Evolutionary conservation across 2,113 vertebrate genomes (phyloP).

Genomic region (Hoplias malabaricus): DNA sequence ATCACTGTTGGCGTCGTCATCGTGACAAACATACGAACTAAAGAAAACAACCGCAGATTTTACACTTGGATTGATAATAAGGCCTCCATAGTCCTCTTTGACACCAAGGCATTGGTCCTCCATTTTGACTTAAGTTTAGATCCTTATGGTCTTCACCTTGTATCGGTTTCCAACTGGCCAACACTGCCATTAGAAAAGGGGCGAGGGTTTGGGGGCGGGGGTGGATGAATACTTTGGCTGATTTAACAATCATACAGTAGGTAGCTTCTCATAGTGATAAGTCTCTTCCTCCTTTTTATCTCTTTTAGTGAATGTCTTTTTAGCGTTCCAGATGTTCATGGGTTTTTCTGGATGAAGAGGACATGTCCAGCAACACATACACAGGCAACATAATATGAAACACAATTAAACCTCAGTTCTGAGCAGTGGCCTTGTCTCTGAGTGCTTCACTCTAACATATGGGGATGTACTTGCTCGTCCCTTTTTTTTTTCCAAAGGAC

Average conservation of each 20-base stretch:
- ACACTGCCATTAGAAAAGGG: conserved; percentile 70
- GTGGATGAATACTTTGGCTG: conserved; percentile 84
- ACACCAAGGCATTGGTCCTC: conserved; percentile 70
- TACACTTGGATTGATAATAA: conserved; percentile 86
- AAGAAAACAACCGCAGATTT: conserved; percentile 75
- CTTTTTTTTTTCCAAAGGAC: conserved; percentile 2
- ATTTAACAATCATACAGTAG: conserved; percentile 83
- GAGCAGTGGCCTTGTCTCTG: conserved; percentile 41
- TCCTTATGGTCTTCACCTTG: conserved; percentile 24
- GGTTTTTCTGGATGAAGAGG: conserved; percentile 44
- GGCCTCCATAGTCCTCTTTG: conserved; percentile 80
- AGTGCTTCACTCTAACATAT: conserved; percentile 21
- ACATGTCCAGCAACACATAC: conserved; percentile 86
- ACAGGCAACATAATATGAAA: conserved; percentile 85
- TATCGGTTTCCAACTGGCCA: conserved; percentile 28
- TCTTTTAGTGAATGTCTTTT: conserved; percentile 38
- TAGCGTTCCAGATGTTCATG: conserved; percentile 33
- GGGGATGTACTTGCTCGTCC: neutral
- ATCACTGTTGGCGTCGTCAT: conserved; percentile 46
- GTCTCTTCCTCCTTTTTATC: conserved; percentile 28
- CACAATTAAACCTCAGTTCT: conserved; percentile 81
- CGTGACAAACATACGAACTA: conserved; percentile 52
- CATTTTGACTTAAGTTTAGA: conserved; percentile 13
- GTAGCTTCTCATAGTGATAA: conserved; percentile 77
- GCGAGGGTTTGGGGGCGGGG: neutral